Evolutionary conservation across 1,140 invertebrate species (phyloP), one percentile per base, ranked within the genome.

Genomic region (Chironomus tepperi): DNA sequence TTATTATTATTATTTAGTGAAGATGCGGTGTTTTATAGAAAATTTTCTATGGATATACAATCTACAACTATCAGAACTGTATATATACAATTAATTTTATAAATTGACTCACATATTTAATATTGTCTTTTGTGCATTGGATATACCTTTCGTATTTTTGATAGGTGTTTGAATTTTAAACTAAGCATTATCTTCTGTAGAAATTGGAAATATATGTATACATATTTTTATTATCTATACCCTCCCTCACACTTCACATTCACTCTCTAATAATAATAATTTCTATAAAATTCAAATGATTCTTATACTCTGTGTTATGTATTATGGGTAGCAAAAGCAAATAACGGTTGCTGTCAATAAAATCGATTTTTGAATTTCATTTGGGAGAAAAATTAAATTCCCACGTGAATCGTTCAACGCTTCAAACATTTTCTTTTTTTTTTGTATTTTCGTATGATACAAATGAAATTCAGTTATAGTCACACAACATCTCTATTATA

Each of bases 291-390:
- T 57, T 57, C 47, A 57, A 57, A 57, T 57, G 12, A 57, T 57
- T 57, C 47, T 57, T 57, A 57, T 57, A n/a, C 47, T 57, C 12
- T 12, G 8, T 57, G 9, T 57, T 57, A 15, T 57, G 12, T 57
- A n/a, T 57, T 12, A 57, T n/a, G n/a, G 47, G n/a, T 12, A 57
- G 47, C 47, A 57, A 12, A 57, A 57, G 47, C 47, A 70, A 70
- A 70, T 70, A 70, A 70, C 65, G 65, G 65, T 21, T 19, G 19
- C 65, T 70, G 65, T 70, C 65, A 70, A 70, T 70, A 70, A 70
- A 70, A 70, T 70, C 65, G 65, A 70, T 70, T 70, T 70, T 70
- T 70, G 65, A 70, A 70, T 70, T 21, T 70, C 65, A 70, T 70
- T 70, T 70, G 65, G 65, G 65, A 70, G 6, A 21, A 18, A 70